A percentile compares a stretch with the other conserved stretches of the same genome.
These are phyloP conservation scores for Pseudorhombus dupliciocellatus DNA, from an alignment of 2,113 vertebrate species.

Conservation along the genomic window DNA sequence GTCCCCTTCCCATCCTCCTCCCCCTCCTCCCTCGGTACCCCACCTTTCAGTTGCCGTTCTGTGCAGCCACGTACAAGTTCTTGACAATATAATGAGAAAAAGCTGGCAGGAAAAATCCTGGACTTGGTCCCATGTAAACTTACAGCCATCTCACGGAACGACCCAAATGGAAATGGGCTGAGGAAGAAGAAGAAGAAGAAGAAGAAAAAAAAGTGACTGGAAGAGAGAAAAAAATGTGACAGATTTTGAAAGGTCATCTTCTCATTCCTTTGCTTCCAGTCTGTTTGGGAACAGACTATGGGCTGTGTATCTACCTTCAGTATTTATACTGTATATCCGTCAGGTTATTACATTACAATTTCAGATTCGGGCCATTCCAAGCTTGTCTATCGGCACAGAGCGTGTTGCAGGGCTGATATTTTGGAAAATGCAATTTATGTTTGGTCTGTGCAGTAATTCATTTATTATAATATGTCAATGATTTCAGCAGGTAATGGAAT, in stretches of 20 bases:
- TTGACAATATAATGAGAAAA: conserved; percentile 88
- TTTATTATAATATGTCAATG: no score
- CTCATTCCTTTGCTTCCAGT: background rate
- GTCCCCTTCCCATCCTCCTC: conserved; percentile 41
- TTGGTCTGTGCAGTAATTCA: no score
- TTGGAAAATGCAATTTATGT: no score
- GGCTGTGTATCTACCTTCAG: background rate
- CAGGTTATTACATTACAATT: background rate
- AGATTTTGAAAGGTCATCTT: conserved; percentile 12
- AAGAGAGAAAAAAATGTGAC: conserved; percentile 11
- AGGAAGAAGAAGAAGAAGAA: no score
- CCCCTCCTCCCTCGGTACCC: conserved; percentile 6
- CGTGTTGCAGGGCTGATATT: no score
- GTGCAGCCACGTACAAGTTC: conserved; percentile 66
- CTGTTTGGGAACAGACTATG: background rate
- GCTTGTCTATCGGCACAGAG: no score
- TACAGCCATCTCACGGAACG: conserved; percentile 89
- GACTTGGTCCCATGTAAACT: conserved; percentile 91
- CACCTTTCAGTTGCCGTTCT: conserved; percentile 81
- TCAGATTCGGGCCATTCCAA: background rate
- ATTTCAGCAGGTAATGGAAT: no score
- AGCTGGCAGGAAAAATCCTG: conserved; percentile 87
- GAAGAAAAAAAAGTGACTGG: background rate
- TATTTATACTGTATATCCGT: background rate
- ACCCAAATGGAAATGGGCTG: conserved; percentile 32